Evolutionary conservation across 2,113 vertebrate genomes (phyloP).

Genomic region (Onychostoma macrolepis): DNA sequence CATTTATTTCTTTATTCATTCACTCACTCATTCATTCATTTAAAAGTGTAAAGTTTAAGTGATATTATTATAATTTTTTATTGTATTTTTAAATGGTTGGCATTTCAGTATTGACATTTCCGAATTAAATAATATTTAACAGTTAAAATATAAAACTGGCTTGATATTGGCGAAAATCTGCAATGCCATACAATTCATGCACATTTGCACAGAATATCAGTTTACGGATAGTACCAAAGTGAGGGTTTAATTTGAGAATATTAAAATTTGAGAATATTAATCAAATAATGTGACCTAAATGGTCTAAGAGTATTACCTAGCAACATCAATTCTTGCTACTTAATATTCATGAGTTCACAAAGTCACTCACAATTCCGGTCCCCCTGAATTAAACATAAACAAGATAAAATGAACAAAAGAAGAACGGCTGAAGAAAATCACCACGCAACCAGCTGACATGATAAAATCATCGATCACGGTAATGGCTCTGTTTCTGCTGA

Average conservation of each 20-base stretch:
- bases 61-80: background rate
- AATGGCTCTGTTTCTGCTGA: conserved; percentile 37
- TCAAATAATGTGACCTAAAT: background rate
- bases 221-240: background rate
- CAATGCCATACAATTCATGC: background rate
- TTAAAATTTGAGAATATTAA: background rate
- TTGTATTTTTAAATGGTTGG: background rate
- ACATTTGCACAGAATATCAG: background rate
- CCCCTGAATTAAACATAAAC: background rate
- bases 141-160: background rate
- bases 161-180: background rate
- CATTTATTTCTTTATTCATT: no score
- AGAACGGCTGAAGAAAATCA: conserved; percentile 14
- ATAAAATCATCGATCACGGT: conserved; percentile 39
- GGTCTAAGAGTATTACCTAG: background rate
- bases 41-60: no score
- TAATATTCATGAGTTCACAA: background rate
- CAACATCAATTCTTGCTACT: background rate
- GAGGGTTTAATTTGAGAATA: background rate
- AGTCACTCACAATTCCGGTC: background rate
- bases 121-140: background rate
- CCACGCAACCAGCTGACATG: conserved; percentile 24
- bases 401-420: conserved; percentile 13
- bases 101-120: background rate
- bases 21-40: background rate